These are phyloP conservation scores for Drosophila incognita DNA, from an alignment of 2,888 invertebrate species.

Conservation along the genomic window DNA sequence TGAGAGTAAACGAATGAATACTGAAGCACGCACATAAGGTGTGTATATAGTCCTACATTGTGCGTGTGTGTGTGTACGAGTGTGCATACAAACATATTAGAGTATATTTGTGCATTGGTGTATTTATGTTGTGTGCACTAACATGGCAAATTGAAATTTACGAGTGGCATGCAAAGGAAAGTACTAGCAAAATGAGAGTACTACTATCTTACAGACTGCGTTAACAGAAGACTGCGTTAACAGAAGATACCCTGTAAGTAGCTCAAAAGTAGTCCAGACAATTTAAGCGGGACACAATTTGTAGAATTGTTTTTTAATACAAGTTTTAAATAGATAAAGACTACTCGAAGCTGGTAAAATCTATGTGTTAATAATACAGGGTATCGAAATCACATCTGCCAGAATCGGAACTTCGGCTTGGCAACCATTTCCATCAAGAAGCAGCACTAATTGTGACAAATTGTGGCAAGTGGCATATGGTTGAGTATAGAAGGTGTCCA, in stretches of 20 bases:
- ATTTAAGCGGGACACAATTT: not conserved
- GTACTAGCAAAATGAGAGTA: slow-evolving; percentile 11
- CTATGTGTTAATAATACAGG: not conserved
- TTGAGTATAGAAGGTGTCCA: slow-evolving; percentile 10
- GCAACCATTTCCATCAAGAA: slow-evolving; percentile 42
- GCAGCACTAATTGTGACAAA: slow-evolving; percentile 66
- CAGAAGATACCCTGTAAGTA: slow-evolving; percentile 3
- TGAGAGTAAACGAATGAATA: slow-evolving; percentile 42
- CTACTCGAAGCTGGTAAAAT: not conserved
- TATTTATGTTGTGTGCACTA: slow-evolving; percentile 41
- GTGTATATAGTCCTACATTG: not conserved
- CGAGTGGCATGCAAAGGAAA: slow-evolving; percentile 50
- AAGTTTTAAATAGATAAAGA: not conserved
- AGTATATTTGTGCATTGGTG: slow-evolving; percentile 15
- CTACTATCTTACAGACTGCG: not conserved
- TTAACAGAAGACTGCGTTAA: not conserved
- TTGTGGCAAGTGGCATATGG: slow-evolving; percentile 30
- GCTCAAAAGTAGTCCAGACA: not conserved
- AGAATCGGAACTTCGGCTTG: not conserved
- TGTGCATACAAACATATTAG: slow-evolving; percentile 11
- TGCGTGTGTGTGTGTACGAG: slow-evolving; percentile 1
- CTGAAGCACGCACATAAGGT: slow-evolving; percentile 25
- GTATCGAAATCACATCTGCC: not conserved
- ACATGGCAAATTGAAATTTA: slow-evolving; percentile 69
- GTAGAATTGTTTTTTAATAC: not conserved